Evolutionary conservation across 2,888 invertebrate species (phyloP).

Genomic region (Temnothorax rugatulus): DNA sequence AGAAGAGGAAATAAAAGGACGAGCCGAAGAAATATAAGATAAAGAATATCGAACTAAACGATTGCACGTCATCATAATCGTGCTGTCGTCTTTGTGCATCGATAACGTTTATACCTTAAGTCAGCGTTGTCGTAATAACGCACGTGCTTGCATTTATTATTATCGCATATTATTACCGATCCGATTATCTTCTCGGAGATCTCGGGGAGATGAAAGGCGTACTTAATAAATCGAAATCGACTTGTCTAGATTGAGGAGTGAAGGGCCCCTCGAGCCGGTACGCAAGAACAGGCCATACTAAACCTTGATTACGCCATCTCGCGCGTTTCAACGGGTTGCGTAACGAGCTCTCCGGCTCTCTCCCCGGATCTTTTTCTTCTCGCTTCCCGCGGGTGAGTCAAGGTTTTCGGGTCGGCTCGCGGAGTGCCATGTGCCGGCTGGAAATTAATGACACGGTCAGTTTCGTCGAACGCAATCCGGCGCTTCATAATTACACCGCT

Average conservation of each 20-base stretch:
- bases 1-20: background rate
- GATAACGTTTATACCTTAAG: background rate
- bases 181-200: conserved; percentile 23
- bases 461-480: conserved; percentile 30
- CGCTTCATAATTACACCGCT: conserved; percentile 25
- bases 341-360: conserved; percentile 4
- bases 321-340: conserved; percentile 28
- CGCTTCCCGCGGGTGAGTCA: conserved; percentile 31
- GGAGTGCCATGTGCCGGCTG: conserved; percentile 9
- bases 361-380: conserved; percentile 3
- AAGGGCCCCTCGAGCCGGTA: conserved; percentile 4
- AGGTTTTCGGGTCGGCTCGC: conserved; percentile 40
- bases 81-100: background rate
- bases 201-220: conserved; percentile 21
- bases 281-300: background rate
- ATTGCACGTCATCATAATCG: background rate
- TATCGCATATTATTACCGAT: conserved; percentile 7
- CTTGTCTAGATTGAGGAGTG: conserved; percentile 19
- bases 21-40: background rate
- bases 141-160: background rate
- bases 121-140: background rate
- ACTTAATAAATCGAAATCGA: conserved; percentile 30
- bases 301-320: conserved; percentile 30
- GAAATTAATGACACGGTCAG: conserved; percentile 35
- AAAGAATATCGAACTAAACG: background rate